These are phyloP conservation scores for Xerus inauris DNA, from an alignment of 2,113 vertebrate genomes.

Conservation along the genomic window DNA sequence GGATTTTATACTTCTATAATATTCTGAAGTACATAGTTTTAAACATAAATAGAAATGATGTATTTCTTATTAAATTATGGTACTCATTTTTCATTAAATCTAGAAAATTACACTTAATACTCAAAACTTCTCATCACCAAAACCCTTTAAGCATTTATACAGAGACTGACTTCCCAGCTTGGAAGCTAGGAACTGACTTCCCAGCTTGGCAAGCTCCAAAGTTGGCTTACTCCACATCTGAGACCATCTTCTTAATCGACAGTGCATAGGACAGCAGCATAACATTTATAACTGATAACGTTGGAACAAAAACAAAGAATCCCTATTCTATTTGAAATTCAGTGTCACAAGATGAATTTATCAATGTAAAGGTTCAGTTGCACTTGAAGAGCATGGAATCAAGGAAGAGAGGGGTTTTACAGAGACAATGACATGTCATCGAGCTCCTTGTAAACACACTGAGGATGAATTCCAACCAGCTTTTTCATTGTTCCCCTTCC, in stretches of 20 bases:
- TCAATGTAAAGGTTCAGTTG: background rate
- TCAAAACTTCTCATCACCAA: background rate
- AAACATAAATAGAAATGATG: background rate
- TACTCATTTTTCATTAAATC: constrained; percentile 17
- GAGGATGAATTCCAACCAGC: background rate
- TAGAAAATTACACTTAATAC: background rate
- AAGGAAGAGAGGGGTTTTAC: background rate
- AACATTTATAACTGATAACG: background rate
- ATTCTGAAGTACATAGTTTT: background rate
- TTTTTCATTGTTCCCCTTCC: background rate
- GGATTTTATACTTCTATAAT: background rate
- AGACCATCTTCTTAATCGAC: background rate
- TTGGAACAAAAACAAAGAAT: constrained; percentile 44
- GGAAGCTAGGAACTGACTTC: no score
- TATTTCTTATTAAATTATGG: no score
- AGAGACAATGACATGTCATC: background rate
- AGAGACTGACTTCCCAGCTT: background rate
- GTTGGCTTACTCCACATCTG: background rate
- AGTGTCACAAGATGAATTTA: background rate
- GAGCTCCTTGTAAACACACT: background rate
- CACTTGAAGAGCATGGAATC: background rate
- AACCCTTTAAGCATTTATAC: background rate
- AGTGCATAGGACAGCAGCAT: background rate
- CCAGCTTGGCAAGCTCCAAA: no score
- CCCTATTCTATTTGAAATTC: constrained; percentile 23